Percentiles rank a stretch among this genome's conserved stretches.
phyloP scores from a whole-genome alignment of 2,113 vertebrate genomes.

The Ailuropoda melanoleuca region DNA sequence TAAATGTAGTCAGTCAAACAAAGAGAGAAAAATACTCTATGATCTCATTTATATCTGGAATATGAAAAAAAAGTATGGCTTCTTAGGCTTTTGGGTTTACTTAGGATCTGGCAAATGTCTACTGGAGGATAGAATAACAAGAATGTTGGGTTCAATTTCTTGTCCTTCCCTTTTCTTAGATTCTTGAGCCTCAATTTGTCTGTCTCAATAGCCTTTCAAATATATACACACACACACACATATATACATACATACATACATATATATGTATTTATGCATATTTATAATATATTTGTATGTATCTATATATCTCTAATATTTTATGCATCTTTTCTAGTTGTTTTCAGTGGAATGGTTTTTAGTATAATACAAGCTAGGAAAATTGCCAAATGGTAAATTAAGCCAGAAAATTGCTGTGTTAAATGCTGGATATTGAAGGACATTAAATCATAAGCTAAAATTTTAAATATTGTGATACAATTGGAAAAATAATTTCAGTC shows the following conservation, averaged over 20 bases:
- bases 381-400: background rate
- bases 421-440: background rate
- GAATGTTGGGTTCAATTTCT: background rate
- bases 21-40: background rate
- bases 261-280: background rate
- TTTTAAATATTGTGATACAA: background rate
- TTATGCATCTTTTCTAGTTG: background rate
- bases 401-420: background rate
- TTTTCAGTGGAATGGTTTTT: background rate
- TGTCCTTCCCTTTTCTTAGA: background rate
- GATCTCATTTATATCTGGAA: background rate
- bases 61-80: background rate
- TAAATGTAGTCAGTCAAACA: background rate
- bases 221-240: background rate
- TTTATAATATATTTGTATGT: background rate
- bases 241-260: background rate
- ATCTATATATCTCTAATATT: background rate
- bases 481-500: slow-evolving; percentile 9
- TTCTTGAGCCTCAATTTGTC: background rate
- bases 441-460: background rate
- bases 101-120: background rate
- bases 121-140: background rate
- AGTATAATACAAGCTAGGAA: background rate
- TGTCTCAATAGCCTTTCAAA: background rate
- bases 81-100: background rate